Evolutionary conservation across 2,113 vertebrate genomes (phyloP), one percentile per base, ranked within the genome.

Genomic region (Brachyhypopomus gauderio): DNA sequence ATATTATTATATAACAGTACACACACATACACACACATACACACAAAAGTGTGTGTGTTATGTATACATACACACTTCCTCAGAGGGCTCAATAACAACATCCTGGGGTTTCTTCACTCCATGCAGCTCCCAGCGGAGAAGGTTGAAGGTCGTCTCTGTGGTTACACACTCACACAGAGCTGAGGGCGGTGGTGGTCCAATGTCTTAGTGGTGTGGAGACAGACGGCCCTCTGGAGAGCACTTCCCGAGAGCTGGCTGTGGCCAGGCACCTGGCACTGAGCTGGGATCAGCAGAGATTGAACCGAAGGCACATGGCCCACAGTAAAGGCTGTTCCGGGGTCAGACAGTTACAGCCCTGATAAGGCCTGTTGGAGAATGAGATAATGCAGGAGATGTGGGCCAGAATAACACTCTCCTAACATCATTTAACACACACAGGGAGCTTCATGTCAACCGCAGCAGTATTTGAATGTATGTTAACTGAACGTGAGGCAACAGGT

Each of bases 121-220:
- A 52, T 59, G 27, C 20, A 74, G 78, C 79, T 87, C 88, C 82
- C 75, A 76, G 83, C 3, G 55, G 81, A 81, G 72, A 22, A 59
- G 77, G 83, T 78, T 41, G 23, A 25, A 79, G 72, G 69, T 30
- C 69, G 48, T 83, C 73, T n/a, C 52, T 14, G 4, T 34, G 72
- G 80, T 76, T 81, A 81, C 72, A 30, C 56, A 41, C 77, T 69
- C 38, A 64, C 80, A 81, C 55, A 17, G 25, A 79, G 75, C 76
- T 62, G 75, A 81, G 52, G 30, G 71, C n/a, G 59, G 73, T 59
- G 73, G 78, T 63, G 60, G 45, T 80, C 52, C 72, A 59, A 72
- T 38, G 75, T 80, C 80, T 78, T 74, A 36, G 38, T 72, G 74
- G 75, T n/a, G 16, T 62, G 45, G 72, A 84, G 83, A 83, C 77